phyloP scores from a whole-genome alignment of 2,888 invertebrate species.

The Erpobdella octoculata region DNA sequence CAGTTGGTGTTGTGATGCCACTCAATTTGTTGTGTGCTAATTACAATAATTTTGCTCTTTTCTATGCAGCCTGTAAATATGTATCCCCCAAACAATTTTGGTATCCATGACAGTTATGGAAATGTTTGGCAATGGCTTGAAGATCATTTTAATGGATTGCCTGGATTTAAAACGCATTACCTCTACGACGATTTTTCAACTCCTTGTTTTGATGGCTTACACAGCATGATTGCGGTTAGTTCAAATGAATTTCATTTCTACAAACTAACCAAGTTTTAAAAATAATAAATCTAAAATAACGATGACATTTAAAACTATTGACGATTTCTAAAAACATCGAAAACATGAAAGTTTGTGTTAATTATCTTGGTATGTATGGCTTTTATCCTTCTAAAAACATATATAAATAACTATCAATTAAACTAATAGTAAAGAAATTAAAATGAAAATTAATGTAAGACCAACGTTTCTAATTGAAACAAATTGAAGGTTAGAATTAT shows the following conservation, averaged over 20 bases:
- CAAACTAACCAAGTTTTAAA: too few species aligned
- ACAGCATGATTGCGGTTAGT: conserved; percentile 47
- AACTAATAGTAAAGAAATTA: neutral
- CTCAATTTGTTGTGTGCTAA: neutral
- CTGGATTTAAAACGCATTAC: conserved; percentile 43
- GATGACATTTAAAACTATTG: too few species aligned
- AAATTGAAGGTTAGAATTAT: too few species aligned
- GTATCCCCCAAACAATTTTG: conserved; percentile 42
- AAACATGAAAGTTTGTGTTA: too few species aligned
- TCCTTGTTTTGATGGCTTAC: conserved; percentile 49
- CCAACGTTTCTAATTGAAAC: too few species aligned
- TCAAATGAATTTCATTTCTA: too few species aligned
- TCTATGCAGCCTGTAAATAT: conserved; percentile 47
- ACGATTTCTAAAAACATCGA: too few species aligned
- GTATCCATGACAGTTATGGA: conserved; percentile 48
- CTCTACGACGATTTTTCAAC: conserved; percentile 50
- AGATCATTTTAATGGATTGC: conserved; percentile 50
- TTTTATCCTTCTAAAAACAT: neutral
- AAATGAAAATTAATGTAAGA: too few species aligned
- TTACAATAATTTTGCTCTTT: neutral
- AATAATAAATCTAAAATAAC: too few species aligned
- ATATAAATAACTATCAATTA: neutral
- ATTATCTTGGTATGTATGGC: neutral
- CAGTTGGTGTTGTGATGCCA: neutral
- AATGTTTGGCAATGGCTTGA: conserved; percentile 51